Evolutionary conservation across 2,888 invertebrate species (phyloP).

Genomic region (Taenaris catops): DNA sequence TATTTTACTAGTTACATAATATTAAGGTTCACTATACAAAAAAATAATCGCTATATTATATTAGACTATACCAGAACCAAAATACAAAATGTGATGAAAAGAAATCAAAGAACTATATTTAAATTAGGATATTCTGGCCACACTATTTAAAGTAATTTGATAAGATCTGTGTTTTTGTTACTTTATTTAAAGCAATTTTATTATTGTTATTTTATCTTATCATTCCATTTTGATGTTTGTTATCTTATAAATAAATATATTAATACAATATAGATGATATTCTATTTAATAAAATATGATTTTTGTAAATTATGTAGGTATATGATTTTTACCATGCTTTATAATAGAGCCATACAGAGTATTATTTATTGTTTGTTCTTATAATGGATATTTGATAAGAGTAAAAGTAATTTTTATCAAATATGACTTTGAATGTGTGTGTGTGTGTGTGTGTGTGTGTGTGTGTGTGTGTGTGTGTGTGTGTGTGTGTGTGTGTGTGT

Average conservation of each 20-base stretch:
- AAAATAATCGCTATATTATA: constrained; percentile 25
- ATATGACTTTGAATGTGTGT: no score
- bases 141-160: constrained; percentile 46
- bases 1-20: constrained; percentile 59
- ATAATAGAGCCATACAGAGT: constrained; percentile 22
- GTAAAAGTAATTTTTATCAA: no score
- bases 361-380: no score
- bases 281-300: no score
- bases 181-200: constrained; percentile 43
- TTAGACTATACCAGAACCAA: constrained; percentile 50
- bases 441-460: no score
- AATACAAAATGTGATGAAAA: constrained; percentile 60
- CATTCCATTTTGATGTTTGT: constrained; percentile 52
- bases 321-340: constrained; percentile 9
- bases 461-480: no score
- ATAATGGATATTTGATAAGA: no score
- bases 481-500: no score
- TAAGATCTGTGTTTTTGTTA: constrained; percentile 61
- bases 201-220: constrained; percentile 37
- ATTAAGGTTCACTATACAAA: constrained; percentile 43
- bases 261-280: no score
- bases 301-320: no score
- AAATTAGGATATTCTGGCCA: constrained; percentile 8
- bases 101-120: constrained; percentile 43
- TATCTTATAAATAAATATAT: no score